Base-by-base conservation (phyloP, 2,888 invertebrate species). In the Cryptus armator region DNA sequence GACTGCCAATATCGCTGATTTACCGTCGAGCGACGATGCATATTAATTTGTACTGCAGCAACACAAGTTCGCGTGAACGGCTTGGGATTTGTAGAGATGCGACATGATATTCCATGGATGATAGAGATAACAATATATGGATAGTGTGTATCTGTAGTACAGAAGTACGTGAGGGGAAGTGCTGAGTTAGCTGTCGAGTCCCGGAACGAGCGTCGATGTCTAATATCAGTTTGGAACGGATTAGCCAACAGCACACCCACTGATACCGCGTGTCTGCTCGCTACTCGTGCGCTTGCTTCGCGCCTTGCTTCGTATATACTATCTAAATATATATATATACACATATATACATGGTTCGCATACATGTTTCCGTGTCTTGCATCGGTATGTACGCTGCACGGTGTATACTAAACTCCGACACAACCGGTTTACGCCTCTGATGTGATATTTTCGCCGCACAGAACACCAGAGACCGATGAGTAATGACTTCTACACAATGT, bases 191-290 rank as follows among this genome's bases (percentile, higher is more conserved):
- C 78, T 66, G 71, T 72, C 53, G 79, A 71, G 64, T 19, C 37
- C 19, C 37, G n/a, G 70, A 71, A 79, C 70, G 71, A 59, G 72
- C 77, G 72, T 51, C 82, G 77, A 78, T 77, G 67, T 83, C 82
- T 68, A 72, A 83, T 83, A 83, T 78, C 72, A 78, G 66, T 59
- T 72, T 72, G 77, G 71, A 67, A 78, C 59, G 77, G 82, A 82
- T 77, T 77, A 77, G 82, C 82, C 71, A 48, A 72, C 66, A 76
- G 66, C 76, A 29, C 53, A 82, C 53, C 48, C 56, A 53, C 46
- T 14, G 56, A 72, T 67, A 71, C 44, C 32, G 76, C 66, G 37
- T 56, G 53, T 66, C 46, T 67, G 59, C 43, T 76, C 71, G 53
- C 59, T 81, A 37, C n/a, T 46, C 44, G 29, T 59, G 70, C 51